These are phyloP conservation scores for Dolichopus griseipennis DNA, from an alignment of 2,888 invertebrate genomes.

Conservation along the genomic window DNA sequence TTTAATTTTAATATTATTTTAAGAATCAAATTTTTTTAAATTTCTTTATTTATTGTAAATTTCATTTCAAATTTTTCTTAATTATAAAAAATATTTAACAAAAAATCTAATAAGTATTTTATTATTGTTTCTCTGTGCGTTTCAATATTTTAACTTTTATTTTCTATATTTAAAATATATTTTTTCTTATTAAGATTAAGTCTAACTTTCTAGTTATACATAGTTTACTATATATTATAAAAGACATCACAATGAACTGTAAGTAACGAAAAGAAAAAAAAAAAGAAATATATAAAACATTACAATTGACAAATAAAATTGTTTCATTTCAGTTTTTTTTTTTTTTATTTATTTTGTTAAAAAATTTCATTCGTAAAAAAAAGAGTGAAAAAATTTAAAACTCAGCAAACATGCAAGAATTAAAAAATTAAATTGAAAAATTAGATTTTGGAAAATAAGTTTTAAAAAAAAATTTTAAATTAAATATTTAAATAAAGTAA, in stretches of 20 bases:
- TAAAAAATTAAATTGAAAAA: no score
- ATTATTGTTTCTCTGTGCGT: constrained; percentile 21
- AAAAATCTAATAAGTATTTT: constrained; percentile 16
- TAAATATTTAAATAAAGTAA: no score
- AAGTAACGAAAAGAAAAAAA: constrained; percentile 4
- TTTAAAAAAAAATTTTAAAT: no score
- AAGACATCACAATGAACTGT: constrained; percentile 8
- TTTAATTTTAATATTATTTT: neutral
- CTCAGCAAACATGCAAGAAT: no score
- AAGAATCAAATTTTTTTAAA: neutral
- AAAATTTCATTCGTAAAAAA: no score
- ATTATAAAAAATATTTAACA: constrained; percentile 20
- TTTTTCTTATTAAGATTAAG: neutral
- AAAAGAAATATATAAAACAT: constrained; percentile 17
- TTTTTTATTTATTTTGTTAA: neutral
- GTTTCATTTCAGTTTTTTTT: constrained; percentile 12
- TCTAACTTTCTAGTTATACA: neutral
- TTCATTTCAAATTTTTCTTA: constrained; percentile 20
- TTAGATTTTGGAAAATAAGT: no score
- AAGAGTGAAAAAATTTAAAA: no score
- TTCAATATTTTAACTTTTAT: constrained; percentile 15
- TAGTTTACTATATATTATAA: neutral
- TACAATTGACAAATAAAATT: constrained; percentile 7
- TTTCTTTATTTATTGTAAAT: constrained; percentile 14
- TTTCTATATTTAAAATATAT: neutral